Base-by-base conservation (phyloP, 2,888 invertebrate genomes). In the Cremastobaeus sp. region DNA sequence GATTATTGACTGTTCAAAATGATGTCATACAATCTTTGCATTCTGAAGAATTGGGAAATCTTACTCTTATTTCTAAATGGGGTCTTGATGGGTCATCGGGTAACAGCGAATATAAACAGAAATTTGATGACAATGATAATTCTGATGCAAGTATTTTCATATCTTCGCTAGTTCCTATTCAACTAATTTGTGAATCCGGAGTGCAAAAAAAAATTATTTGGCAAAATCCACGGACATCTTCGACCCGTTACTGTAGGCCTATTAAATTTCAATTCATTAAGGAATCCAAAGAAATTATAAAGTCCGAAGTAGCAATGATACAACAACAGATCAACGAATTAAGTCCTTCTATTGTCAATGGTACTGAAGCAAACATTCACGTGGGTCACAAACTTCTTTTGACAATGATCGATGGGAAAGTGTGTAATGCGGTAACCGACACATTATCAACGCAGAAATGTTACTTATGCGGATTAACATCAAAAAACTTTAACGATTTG, bases 391-490 rank as follows among this genome's bases (percentile, higher is more conserved):
- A 6, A 25, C 25, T 8, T 25, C 8, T 25, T 25, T 79, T 82
- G 12, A 78, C 80, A 8, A 80, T 83, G 79, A 75, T 85, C 5
- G 84, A 84, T 62, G 83, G 76, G 1, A 86, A 85, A 68, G 81
- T 85, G 0, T 84, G 80, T 52, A 84, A 85, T 77, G 83, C 83
- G 37, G 79, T 79, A 3, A 81, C 82, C 11, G 71, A 81, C 25
- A 84, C 82, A 9, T 59, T 66, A 45, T 84, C 81, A 8, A 79
- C 82, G 8, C 79, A 77, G 79, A 78, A 76, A 25, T 87, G 85
- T 55, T 85, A 84, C 57, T 81, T 85, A 20, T 83, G 83, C 60
- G 79, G 79, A 17, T 66, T 73, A 30, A 86, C 84, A 20, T 83
- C 83, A 3, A 84, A 82, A 76, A 77, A 82, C 35, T 84, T 85